Percentiles rank a stretch among this genome's conserved stretches.
Evolutionary conservation across 2,888 invertebrate species (phyloP).

Genomic region (Troides helena): DNA sequence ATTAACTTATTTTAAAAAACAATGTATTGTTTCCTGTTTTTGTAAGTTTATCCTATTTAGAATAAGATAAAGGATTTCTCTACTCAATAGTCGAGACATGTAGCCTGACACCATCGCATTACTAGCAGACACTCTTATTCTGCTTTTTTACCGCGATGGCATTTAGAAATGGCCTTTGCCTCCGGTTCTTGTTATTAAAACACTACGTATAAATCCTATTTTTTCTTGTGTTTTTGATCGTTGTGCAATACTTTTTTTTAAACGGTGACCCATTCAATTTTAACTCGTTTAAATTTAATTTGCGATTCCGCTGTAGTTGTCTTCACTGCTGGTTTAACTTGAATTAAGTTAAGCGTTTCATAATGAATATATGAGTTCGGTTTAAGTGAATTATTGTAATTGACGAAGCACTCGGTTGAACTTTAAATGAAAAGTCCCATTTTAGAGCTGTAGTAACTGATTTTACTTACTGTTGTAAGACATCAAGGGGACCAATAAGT

Average conservation of each 20-base stretch:
- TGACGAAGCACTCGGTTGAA: constrained; percentile 12
- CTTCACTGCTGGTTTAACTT: constrained; percentile 13
- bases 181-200: constrained; percentile 1
- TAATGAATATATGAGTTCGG: constrained; percentile 27
- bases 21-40: background rate
- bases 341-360: constrained; percentile 26
- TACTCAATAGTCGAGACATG: constrained; percentile 29
- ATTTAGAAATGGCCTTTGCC: constrained; percentile 1
- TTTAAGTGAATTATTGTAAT: constrained; percentile 21
- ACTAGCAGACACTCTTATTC: constrained; percentile 14
- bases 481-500: too few species aligned
- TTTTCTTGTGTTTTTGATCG: constrained; percentile 11
- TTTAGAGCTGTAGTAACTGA: constrained; percentile 1
- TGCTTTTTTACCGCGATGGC: constrained; percentile 6
- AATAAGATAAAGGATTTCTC: constrained; percentile 39
- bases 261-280: constrained; percentile 9
- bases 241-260: constrained; percentile 20
- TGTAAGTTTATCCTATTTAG: constrained; percentile 34
- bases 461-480: background rate
- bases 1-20: too few species aligned
- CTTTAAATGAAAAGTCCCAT: constrained; percentile 8
- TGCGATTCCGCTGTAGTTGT: constrained; percentile 21
- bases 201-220: background rate
- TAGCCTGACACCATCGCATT: constrained; percentile 23
- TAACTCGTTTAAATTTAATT: constrained; percentile 19